Percentiles rank a stretch among this genome's conserved stretches.
Evolutionary conservation across 2,888 invertebrate species (phyloP).

Genomic region (Watsonalla cultraria): DNA sequence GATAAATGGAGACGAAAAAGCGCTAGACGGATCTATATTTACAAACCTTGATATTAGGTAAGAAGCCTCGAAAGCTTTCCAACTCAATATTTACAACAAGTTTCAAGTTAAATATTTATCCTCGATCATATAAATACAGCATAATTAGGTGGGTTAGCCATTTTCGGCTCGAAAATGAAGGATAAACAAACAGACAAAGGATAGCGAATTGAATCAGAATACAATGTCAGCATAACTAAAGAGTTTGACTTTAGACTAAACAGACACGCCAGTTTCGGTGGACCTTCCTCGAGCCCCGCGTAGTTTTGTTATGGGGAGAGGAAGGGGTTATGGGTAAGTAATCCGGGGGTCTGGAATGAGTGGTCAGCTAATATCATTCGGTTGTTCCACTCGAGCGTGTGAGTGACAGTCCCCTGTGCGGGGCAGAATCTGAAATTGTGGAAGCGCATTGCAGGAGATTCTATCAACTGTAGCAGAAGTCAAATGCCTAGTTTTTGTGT

Average conservation of each 20-base stretch:
- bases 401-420: slow-evolving; percentile 70
- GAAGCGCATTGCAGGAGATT: slow-evolving; percentile 47
- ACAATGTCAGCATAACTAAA: slow-evolving; percentile 63
- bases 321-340: slow-evolving; percentile 25
- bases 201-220: slow-evolving; percentile 57
- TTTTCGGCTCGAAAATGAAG: slow-evolving; percentile 33
- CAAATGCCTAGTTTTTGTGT: slow-evolving; percentile 18
- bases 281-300: slow-evolving; percentile 25
- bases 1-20: no score
- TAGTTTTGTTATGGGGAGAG: slow-evolving; percentile 18
- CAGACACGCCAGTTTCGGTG: slow-evolving; percentile 30
- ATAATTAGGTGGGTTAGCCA: not conserved
- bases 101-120: no score
- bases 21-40: no score
- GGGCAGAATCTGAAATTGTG: slow-evolving; percentile 54
- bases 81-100: no score
- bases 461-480: slow-evolving; percentile 22
- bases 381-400: slow-evolving; percentile 61
- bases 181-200: slow-evolving; percentile 42
- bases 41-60: no score
- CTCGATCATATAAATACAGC: no score
- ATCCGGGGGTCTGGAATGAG: slow-evolving; percentile 40
- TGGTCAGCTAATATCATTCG: slow-evolving; percentile 60
- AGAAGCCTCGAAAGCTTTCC: no score
- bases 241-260: slow-evolving; percentile 55